phyloP scores from a whole-genome alignment of 2,888 invertebrate genomes.

The Agrochola litura region DNA sequence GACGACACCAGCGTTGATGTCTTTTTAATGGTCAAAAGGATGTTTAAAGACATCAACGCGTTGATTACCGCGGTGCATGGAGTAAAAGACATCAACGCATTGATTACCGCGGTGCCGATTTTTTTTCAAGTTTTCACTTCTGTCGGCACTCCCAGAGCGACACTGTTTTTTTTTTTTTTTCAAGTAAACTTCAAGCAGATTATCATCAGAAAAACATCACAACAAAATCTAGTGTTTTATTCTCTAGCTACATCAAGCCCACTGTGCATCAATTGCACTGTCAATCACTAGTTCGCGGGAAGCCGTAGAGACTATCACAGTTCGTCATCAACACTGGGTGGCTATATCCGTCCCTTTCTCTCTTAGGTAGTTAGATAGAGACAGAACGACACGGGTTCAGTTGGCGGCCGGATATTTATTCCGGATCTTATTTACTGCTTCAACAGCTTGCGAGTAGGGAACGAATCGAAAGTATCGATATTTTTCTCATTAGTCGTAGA shows the following conservation, averaged over 20 bases:
- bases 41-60: no score
- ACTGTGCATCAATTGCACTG: constrained; percentile 81
- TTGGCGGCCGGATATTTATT: constrained; percentile 83
- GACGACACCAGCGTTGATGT: no score
- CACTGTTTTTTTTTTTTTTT: no score
- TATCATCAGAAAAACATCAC: neutral
- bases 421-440: constrained; percentile 86
- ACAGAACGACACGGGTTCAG: constrained; percentile 71
- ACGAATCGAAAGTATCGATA: constrained; percentile 43
- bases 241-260: constrained; percentile 19
- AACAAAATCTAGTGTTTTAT: neutral
- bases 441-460: constrained; percentile 75
- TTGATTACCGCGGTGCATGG: no score
- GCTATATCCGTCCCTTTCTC: constrained; percentile 64
- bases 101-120: no score
- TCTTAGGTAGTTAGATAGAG: constrained; percentile 66
- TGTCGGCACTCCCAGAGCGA: no score
- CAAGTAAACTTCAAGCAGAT: neutral
- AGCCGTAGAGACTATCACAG: constrained; percentile 77
- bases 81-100: no score
- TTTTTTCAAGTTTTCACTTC: no score
- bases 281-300: constrained; percentile 81
- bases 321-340: constrained; percentile 74
- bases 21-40: no score
- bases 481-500: constrained; percentile 10